Evolutionary conservation across 2,797 vertebrate species (phyloP).

Genomic region (Scolopax bukidnonensis): DNA sequence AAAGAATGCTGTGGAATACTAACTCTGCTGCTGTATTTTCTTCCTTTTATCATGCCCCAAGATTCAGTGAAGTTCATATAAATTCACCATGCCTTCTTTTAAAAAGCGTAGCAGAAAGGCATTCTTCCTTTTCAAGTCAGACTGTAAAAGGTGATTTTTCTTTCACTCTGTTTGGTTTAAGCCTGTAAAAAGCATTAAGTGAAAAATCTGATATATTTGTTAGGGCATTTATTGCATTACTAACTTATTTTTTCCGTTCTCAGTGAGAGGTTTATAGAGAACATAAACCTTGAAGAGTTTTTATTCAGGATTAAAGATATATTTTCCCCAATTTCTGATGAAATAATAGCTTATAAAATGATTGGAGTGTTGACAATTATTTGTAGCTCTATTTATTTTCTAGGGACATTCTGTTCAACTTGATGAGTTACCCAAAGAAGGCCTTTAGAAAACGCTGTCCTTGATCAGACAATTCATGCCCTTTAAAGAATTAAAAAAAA

Average conservation of each 20-base stretch:
- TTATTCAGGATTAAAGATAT: constrained; percentile 74
- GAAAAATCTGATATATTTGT: constrained; percentile 85
- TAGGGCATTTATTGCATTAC: constrained; percentile 79
- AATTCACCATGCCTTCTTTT: constrained; percentile 80
- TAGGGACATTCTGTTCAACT: not conserved
- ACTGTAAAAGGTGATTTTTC: constrained; percentile 82
- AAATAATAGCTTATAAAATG: constrained; percentile 74
- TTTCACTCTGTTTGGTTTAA: constrained; percentile 79
- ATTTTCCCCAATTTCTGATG: constrained; percentile 63
- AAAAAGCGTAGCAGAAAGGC: constrained; percentile 76
- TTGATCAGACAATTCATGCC: constrained; percentile 23
- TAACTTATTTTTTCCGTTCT: constrained; percentile 81
- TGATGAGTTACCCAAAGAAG: not conserved
- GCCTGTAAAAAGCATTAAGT: constrained; percentile 84
- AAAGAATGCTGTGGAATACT: constrained; percentile 81
- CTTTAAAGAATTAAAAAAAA: constrained; percentile 34
- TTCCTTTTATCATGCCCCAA: constrained; percentile 78
- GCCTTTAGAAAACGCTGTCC: not conserved
- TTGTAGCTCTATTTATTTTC: constrained; percentile 67
- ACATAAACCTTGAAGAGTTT: constrained; percentile 77
- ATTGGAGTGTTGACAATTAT: constrained; percentile 62
- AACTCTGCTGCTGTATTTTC: constrained; percentile 73
- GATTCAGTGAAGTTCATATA: constrained; percentile 79
- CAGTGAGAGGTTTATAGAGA: constrained; percentile 78
- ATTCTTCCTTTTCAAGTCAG: constrained; percentile 78